Evolutionary conservation across 2,797 vertebrate species (phyloP).

Genomic region (Sebastes vulpes): DNA sequence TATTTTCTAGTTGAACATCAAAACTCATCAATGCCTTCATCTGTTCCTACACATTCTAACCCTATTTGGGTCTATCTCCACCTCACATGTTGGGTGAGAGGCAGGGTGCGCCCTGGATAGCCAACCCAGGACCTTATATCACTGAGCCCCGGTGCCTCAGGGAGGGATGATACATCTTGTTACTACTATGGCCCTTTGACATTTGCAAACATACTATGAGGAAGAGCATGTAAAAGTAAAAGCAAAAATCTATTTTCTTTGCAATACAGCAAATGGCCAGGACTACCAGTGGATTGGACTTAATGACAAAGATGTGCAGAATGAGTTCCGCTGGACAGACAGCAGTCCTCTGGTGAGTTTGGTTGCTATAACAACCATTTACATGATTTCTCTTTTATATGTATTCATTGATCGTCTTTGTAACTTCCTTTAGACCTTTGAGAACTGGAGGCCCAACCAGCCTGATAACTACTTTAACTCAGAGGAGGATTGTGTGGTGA

Average conservation of each 20-base stretch:
- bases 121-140: background rate
- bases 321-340: conserved; percentile 95
- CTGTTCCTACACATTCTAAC: background rate
- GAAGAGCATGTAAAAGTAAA: background rate
- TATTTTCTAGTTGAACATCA: background rate
- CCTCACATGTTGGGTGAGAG: background rate
- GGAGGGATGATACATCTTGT: background rate
- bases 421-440: conserved; percentile 85
- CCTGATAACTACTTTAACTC: conserved; percentile 93
- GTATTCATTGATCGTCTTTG: background rate
- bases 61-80: too few relatives aligned
- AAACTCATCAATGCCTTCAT: background rate
- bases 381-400: background rate
- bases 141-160: background rate
- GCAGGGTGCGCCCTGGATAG: background rate
- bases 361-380: background rate
- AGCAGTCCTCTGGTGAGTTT: conserved; percentile 90
- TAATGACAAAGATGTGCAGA: conserved; percentile 92
- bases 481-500: conserved; percentile 95
- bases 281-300: conserved; percentile 98
- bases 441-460: conserved; percentile 96
- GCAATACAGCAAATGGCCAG: conserved; percentile 70
- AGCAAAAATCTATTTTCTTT: conserved; percentile 5
- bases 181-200: background rate
- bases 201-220: background rate